A percentile compares a stretch with the other conserved stretches of the same genome.
These are phyloP conservation scores for Novumbra hubbsi DNA, from an alignment of 2,797 vertebrate genomes.

Conservation along the genomic window DNA sequence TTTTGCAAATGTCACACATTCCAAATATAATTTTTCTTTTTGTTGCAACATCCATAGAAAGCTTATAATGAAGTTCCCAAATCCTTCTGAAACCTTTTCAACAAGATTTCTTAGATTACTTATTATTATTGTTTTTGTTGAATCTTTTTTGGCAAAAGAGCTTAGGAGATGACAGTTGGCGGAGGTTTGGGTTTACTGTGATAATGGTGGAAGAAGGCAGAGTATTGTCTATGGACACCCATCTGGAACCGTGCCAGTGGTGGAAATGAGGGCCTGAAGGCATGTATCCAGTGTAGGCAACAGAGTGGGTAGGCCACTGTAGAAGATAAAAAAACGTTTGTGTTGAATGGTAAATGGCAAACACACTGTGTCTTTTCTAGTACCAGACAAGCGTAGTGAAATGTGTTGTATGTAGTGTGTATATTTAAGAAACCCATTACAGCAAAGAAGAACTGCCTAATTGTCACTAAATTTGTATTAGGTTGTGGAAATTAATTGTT, in stretches of 20 bases:
- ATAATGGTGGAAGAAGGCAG: background rate
- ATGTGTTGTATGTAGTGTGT: background rate
- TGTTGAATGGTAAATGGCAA: background rate
- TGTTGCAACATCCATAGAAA: too few relatives aligned
- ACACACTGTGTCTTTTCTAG: background rate
- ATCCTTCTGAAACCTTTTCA: too few relatives aligned
- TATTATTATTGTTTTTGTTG: too few relatives aligned
- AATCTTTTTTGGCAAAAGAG: background rate
- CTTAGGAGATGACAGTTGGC: background rate
- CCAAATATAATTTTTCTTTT: too few relatives aligned
- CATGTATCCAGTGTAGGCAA: background rate
- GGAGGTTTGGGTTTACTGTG: background rate
- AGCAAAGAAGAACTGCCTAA: constrained; percentile 6
- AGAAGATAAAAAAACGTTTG: background rate
- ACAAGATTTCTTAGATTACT: too few relatives aligned
- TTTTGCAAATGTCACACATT: too few relatives aligned
- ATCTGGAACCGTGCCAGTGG: constrained; percentile 8
- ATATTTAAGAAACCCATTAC: constrained; percentile 1
- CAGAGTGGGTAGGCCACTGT: background rate
- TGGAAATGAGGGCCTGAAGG: background rate
- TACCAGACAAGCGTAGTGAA: background rate
- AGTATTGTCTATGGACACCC: background rate
- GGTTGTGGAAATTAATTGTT: background rate
- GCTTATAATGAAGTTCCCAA: too few relatives aligned
- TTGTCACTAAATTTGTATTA: constrained; percentile 13